Conservation (phyloP, 2,888 invertebrate genomes). For the Galerucella nymphaeae region DNA sequence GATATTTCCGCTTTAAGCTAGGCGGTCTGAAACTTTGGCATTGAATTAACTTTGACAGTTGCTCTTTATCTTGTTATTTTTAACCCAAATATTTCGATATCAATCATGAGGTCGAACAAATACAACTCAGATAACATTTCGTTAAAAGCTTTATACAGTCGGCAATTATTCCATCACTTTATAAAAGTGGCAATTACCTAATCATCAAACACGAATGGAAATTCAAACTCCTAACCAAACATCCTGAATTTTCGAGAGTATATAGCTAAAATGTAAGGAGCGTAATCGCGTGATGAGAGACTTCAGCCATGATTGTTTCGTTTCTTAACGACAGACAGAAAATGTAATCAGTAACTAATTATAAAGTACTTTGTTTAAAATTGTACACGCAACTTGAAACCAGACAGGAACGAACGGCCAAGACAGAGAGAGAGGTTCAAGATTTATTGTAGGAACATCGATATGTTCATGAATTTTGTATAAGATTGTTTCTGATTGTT, state of each 20-base stretch:
- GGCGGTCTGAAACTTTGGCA: too few relatives aligned
- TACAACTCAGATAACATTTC: background rate
- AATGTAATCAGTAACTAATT: conserved; percentile 41
- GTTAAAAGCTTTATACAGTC: conserved; percentile 8
- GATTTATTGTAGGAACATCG: conserved; percentile 39
- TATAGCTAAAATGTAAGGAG: conserved; percentile 13
- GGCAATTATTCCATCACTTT: conserved; percentile 35
- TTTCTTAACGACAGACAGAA: conserved; percentile 40
- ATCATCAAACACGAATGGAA: conserved; percentile 33
- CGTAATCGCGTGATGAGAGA: conserved; percentile 35
- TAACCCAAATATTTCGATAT: background rate
- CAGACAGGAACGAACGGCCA: conserved; percentile 23
- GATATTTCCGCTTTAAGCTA: too few relatives aligned
- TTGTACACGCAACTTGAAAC: conserved; percentile 36
- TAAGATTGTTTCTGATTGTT: conserved; percentile 33
- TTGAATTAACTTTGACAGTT: too few relatives aligned
- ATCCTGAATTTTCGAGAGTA: conserved; percentile 24
- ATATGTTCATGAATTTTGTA: conserved; percentile 38
- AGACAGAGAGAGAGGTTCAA: background rate
- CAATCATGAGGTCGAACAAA: background rate
- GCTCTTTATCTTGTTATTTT: too few relatives aligned
- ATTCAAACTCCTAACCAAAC: conserved; percentile 34
- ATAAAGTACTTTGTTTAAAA: conserved; percentile 41
- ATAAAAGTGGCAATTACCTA: conserved; percentile 35
- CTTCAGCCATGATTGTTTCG: conserved; percentile 39